A percentile compares a stretch with the other conserved stretches of the same genome.
phyloP scores from a whole-genome alignment of 2,113 vertebrate species.

The Solenodon paradoxus region DNA sequence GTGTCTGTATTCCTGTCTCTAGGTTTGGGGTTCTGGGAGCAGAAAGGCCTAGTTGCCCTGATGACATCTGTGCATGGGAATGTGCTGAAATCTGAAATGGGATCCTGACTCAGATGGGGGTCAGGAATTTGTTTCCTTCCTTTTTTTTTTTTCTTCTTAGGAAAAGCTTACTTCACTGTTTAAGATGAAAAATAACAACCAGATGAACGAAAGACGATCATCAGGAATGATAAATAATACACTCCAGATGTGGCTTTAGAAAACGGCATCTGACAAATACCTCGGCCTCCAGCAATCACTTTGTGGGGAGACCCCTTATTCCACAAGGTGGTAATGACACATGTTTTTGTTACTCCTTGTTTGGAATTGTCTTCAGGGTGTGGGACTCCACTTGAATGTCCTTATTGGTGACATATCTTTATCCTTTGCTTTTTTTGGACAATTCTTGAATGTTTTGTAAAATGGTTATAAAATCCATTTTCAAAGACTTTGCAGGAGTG shows the following conservation, averaged over 20 bases:
- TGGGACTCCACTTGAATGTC: not conserved
- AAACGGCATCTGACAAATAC: not conserved
- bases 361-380: not conserved
- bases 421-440: not conserved
- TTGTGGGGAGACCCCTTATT: not conserved
- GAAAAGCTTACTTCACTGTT: conserved; percentile 56
- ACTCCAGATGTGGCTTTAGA: conserved; percentile 52
- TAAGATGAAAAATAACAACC: conserved; percentile 74
- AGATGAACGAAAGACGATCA: conserved; percentile 56
- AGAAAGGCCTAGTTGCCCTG: not conserved
- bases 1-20: not conserved
- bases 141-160: conserved; percentile 47
- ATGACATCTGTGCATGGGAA: not conserved
- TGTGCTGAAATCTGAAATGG: conserved; percentile 52
- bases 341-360: not conserved
- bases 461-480: not conserved
- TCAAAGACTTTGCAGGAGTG: not conserved
- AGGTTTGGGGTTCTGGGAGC: not conserved
- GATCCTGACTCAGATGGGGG: conserved; percentile 52
- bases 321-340: fast-evolving
- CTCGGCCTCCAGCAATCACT: not conserved
- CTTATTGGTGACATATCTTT: not conserved
- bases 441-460: not conserved
- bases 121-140: conserved; percentile 63
- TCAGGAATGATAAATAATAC: conserved; percentile 57